phyloP scores from a whole-genome alignment of 2,113 vertebrate species.

The Poecile atricapillus region DNA sequence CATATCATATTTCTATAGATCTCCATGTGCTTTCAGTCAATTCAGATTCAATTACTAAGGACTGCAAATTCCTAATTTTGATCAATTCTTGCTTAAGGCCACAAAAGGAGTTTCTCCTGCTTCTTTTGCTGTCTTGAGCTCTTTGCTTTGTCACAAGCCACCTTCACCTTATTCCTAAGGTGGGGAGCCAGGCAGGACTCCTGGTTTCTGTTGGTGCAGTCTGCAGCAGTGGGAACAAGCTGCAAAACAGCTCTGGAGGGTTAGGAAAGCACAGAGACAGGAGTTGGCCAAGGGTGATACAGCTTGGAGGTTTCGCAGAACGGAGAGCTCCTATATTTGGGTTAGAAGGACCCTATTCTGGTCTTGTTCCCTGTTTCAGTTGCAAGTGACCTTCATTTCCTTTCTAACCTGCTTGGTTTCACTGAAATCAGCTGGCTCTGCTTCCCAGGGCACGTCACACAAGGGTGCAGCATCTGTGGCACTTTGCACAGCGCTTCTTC shows the following conservation, averaged over 20 bases:
- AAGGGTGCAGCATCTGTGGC: slow-evolving; percentile 76
- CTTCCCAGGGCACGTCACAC: slow-evolving; percentile 63
- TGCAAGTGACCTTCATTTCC: neutral
- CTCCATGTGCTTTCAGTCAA: neutral
- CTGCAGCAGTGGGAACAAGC: neutral
- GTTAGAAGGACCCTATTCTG: slow-evolving; percentile 23
- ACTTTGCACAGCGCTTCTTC: slow-evolving; percentile 68
- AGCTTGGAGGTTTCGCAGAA: slow-evolving; percentile 47
- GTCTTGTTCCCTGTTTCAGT: slow-evolving; percentile 36
- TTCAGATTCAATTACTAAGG: neutral
- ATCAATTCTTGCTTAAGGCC: slow-evolving; percentile 29
- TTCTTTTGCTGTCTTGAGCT: neutral
- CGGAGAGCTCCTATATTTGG: neutral
- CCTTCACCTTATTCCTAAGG: neutral
- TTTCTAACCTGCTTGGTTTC: slow-evolving; percentile 3
- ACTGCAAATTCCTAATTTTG: neutral
- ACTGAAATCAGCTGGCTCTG: neutral
- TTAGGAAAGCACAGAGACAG: slow-evolving; percentile 37
- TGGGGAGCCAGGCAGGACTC: neutral
- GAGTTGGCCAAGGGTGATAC: neutral
- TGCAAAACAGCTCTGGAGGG: neutral
- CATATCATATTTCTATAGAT: neutral
- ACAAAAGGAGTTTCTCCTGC: neutral
- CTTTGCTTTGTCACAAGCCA: neutral
- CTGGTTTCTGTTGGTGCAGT: neutral